Evolutionary conservation across 2,888 invertebrate genomes (phyloP).

Genomic region (Aporophyla lueneburgensis): DNA sequence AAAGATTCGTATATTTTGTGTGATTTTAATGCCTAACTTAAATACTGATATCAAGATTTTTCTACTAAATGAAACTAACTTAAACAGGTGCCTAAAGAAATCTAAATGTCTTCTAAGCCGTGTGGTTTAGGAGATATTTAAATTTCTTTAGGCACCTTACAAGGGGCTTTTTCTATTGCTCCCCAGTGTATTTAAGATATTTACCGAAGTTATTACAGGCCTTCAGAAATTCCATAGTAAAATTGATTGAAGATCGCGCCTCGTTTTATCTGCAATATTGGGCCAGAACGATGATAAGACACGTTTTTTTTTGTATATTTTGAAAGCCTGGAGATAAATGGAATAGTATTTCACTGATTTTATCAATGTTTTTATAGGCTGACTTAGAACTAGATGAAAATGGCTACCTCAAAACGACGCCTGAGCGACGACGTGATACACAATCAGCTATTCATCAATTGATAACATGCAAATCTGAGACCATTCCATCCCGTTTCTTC

Average conservation of each 20-base stretch:
- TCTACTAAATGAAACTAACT: too few relatives aligned
- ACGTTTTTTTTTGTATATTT: slow-evolving; percentile 20
- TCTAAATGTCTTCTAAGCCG: too few relatives aligned
- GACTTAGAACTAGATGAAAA: not conserved
- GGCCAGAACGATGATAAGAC: slow-evolving; percentile 20
- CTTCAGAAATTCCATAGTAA: slow-evolving; percentile 14
- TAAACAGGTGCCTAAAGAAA: too few relatives aligned
- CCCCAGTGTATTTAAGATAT: slow-evolving; percentile 18
- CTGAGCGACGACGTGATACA: too few relatives aligned
- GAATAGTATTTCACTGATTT: not conserved
- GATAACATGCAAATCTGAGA: not conserved
- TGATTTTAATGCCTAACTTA: too few relatives aligned
- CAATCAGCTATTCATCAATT: not conserved
- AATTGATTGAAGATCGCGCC: slow-evolving; percentile 20
- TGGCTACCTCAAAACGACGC: not conserved
- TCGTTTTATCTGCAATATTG: not conserved
- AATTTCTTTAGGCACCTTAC: too few relatives aligned
- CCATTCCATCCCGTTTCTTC: too few relatives aligned
- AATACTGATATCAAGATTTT: too few relatives aligned
- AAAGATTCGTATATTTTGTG: too few relatives aligned
- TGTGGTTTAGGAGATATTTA: too few relatives aligned
- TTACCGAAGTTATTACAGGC: slow-evolving; percentile 31
- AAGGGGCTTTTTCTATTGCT: too few relatives aligned
- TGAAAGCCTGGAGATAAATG: not conserved
- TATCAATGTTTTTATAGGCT: not conserved